phyloP scores from a whole-genome alignment of 2,113 vertebrate species.

The Hylia prasina region DNA sequence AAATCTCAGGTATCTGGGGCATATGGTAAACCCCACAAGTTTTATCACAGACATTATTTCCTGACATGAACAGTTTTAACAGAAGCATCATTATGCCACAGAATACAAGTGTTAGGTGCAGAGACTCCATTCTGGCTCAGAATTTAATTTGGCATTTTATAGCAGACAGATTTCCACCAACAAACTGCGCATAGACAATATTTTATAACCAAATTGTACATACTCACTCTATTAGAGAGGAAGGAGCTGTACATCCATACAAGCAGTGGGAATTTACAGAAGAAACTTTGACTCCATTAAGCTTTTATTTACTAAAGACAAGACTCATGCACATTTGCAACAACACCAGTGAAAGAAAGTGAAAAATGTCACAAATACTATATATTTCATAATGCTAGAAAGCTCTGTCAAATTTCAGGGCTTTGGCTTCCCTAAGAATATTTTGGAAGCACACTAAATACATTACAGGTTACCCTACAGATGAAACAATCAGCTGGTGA shows the following conservation, averaged over 20 bases:
- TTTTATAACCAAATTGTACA: neutral
- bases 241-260: neutral
- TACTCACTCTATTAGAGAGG: neutral
- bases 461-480: neutral
- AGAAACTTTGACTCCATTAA: neutral
- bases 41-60: constrained; percentile 9
- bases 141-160: neutral
- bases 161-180: neutral
- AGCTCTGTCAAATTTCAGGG: neutral
- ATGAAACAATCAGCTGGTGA: neutral
- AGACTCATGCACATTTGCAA: neutral
- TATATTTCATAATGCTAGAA: neutral
- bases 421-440: neutral
- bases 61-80: neutral
- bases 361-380: neutral
- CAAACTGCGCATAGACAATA: neutral
- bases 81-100: constrained; percentile 9
- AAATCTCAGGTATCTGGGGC: neutral
- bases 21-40: neutral
- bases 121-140: neutral
- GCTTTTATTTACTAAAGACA: neutral
- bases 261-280: neutral
- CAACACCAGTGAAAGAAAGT: neutral
- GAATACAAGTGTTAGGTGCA: neutral
- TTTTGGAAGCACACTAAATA: neutral